A percentile compares a stretch with the other conserved stretches of the same genome.
These are phyloP conservation scores for Aquatica leii DNA, from an alignment of 2,888 invertebrate species.

Conservation along the genomic window DNA sequence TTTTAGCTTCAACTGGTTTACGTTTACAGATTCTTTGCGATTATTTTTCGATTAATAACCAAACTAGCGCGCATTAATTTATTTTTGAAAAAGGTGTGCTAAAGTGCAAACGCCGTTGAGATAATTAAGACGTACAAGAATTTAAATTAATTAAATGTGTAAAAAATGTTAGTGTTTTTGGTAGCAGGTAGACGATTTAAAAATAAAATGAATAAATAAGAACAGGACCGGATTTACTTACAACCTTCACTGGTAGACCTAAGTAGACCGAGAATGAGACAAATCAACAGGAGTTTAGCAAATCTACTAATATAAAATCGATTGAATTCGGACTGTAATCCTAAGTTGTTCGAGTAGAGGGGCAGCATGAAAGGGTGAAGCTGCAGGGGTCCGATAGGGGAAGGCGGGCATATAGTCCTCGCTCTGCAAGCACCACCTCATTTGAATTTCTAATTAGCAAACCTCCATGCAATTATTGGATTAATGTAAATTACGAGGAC, in stretches of 20 bases:
- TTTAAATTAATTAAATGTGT: not conserved
- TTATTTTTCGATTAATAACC: too few species aligned
- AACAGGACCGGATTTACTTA: conserved; percentile 23
- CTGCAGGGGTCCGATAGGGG: conserved; percentile 48
- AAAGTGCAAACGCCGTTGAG: not conserved
- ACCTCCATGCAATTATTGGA: conserved; percentile 94
- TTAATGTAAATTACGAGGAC: conserved; percentile 91
- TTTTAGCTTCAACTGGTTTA: too few species aligned
- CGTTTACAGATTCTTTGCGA: too few species aligned
- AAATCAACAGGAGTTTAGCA: conserved; percentile 39
- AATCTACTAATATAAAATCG: conserved; percentile 56
- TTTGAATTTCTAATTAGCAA: conserved; percentile 93
- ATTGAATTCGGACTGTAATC: conserved; percentile 61
- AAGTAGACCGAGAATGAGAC: conserved; percentile 36
- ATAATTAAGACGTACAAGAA: not conserved
- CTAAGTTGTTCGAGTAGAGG: conserved; percentile 46
- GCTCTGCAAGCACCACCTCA: conserved; percentile 78
- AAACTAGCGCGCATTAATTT: not conserved
- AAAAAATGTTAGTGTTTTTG: not conserved
- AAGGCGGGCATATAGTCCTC: conserved; percentile 58
- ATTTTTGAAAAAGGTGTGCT: not conserved
- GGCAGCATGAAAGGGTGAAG: conserved; percentile 48
- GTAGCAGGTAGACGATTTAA: not conserved
- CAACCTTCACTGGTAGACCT: conserved; percentile 22
- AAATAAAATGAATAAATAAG: conserved; percentile 12